Evolutionary conservation across 2,113 vertebrate species (phyloP), one percentile per base, ranked within the genome.

Genomic region (Esox niger): DNA sequence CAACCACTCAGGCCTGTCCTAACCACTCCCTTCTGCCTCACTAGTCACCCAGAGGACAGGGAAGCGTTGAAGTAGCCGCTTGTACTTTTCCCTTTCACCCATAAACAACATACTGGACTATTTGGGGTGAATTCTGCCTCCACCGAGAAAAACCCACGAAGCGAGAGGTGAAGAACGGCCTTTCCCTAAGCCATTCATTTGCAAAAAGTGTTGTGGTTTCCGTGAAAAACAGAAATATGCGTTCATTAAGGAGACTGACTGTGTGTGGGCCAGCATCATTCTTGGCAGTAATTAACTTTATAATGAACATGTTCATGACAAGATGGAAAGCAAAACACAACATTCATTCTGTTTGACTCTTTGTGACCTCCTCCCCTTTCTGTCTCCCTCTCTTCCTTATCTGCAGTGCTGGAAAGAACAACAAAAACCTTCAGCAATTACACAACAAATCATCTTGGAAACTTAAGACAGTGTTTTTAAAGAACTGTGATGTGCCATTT

Each of bases 1-100:
- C 13, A 66, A 32, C 81, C 76, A 80, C 80, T 86, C 84, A 82
- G 73, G 54, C 59, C 9, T 20, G n/a, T 32, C 58, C 13, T 32
- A 56, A 68, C 17, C 63, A 8, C 47, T 60, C 54, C 66, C 52
- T 58, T 62, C 68, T 75, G 69, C 68, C 62, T 73, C 71, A 69
- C 60, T 59, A 75, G 64, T 69, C 58, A 52, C 63, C 52, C 55
- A 70, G 70, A 70, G 70, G 55, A 62, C 64, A 64, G 64, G 58
- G 64, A 29, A 21, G 10, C 60, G 23, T 20, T 8, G 38, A 30
- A 43, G 38, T 29, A 35, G 52, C 35, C 38, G 57, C 23, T 31
- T 68, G 55, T 59, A 54, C 31, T 64, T 27, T 23, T 32, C 21
- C 15, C 55, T 23, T 66, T 35, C 23, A 29, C 15, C 55, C 46